Evolutionary conservation across 1,140 invertebrate species (phyloP), one percentile per base, ranked within the genome.

Genomic region (Lutraria rhynchaena): DNA sequence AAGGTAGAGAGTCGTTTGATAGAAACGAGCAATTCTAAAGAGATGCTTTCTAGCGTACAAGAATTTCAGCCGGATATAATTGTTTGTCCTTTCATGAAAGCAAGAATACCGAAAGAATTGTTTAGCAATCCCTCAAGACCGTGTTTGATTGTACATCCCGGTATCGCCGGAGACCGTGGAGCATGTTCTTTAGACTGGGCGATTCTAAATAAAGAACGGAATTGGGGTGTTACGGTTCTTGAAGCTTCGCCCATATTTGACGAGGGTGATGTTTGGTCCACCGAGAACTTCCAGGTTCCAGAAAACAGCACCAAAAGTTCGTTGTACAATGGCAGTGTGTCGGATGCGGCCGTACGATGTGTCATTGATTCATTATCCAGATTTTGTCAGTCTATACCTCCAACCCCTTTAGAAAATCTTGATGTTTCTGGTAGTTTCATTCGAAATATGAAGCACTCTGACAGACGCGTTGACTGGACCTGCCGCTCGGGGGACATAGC

Each of bases 111-210:
- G n/a, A n/a, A n/a, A n/a, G n/a, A n/a, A n/a, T n/a, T n/a, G n/a
- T n/a, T n/a, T n/a, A n/a, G n/a, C n/a, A n/a, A n/a, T n/a, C n/a
- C n/a, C n/a, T n/a, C n/a, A n/a, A n/a, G n/a, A n/a, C n/a, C n/a
- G n/a, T n/a, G n/a, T n/a, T n/a, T n/a, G n/a, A n/a, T n/a, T n/a
- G n/a, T n/a, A n/a, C n/a, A n/a, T n/a, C n/a, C n/a, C n/a, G n/a
- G n/a, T n/a, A n/a, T n/a, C n/a, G n/a, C n/a, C n/a, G n/a, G n/a
- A n/a, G n/a, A n/a, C n/a, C n/a, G n/a, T n/a, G n/a, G n/a, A n/a
- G n/a, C n/a, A n/a, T n/a, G n/a, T n/a, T n/a, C 69, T 5, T n/a
- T 71, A 13, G 69, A 71, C 35, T 71, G 44, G 69, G 69, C 69
- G 0, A 31, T 71, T 19, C 49, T 53, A 27, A 19, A 49, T 22